Conservation (phyloP, 2,888 invertebrate genomes). For the Flexamia atlantica region DNA sequence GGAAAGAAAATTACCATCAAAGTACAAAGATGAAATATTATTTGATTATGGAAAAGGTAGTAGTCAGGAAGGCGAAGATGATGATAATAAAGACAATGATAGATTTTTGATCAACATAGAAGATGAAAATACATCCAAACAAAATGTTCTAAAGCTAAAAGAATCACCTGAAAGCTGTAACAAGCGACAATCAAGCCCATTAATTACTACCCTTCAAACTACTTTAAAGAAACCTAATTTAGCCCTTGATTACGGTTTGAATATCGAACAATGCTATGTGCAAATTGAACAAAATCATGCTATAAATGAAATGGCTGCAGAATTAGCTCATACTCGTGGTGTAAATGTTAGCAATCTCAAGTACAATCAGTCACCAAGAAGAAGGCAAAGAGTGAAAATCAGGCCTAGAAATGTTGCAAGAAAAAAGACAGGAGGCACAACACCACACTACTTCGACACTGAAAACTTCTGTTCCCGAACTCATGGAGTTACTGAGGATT, state of each 20-base stretch:
- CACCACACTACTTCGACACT: background rate
- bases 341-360: background rate
- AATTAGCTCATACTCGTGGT: background rate
- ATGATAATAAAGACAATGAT: conserved; percentile 15
- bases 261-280: conserved; percentile 7
- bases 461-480: conserved; percentile 26
- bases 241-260: background rate
- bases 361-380: background rate
- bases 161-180: background rate
- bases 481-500: background rate
- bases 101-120: background rate
- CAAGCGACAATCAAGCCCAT: background rate
- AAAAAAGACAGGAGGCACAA: conserved; percentile 17
- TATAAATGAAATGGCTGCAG: conserved; percentile 16
- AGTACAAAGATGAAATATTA: conserved; percentile 50
- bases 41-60: conserved; percentile 25
- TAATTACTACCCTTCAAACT: background rate
- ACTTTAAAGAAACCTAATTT: background rate
- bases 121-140: background rate
- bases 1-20: conserved; percentile 53
- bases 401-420: conserved; percentile 39
- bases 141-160: background rate
- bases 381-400: background rate
- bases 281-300: background rate
- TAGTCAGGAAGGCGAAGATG: background rate